Evolutionary conservation across 64 coral and sea anemone species (phyloP).

Genomic region (Actinia equina): DNA sequence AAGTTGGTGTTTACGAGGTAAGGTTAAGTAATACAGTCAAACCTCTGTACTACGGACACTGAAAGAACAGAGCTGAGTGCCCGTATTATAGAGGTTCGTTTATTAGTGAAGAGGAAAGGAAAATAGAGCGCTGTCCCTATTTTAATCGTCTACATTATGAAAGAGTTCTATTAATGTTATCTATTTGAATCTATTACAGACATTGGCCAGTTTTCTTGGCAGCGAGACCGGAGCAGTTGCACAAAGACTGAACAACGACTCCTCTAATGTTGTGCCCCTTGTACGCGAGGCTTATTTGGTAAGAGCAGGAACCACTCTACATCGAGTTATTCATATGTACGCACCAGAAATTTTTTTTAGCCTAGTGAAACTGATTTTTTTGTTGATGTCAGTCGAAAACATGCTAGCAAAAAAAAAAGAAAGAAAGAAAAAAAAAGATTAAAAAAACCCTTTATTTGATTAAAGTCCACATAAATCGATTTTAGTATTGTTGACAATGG

Average conservation of each 20-base stretch:
- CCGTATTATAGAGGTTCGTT: too few species aligned
- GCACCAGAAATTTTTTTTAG: background rate
- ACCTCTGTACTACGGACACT: too few species aligned
- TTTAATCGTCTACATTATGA: too few species aligned
- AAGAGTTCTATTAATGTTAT: background rate
- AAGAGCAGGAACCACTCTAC: background rate
- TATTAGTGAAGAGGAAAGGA: too few species aligned
- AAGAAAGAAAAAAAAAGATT: too few species aligned
- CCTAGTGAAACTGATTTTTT: too few species aligned
- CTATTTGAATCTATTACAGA: slow-evolving; percentile 26
- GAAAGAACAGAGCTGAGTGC: too few species aligned
- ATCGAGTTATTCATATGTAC: background rate
- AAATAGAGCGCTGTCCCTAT: too few species aligned
- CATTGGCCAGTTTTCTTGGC: slow-evolving; percentile 69
- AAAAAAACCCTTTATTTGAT: background rate
- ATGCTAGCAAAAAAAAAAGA: too few species aligned
- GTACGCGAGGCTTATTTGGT: slow-evolving; percentile 75
- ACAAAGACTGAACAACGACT: slow-evolving; percentile 52
- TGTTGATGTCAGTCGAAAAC: too few species aligned
- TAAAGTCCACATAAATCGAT: background rate
- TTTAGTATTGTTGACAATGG: too few species aligned
- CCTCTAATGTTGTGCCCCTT: slow-evolving; percentile 70
- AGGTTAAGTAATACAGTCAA: background rate
- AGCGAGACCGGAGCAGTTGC: slow-evolving; percentile 64
- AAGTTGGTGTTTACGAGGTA: slow-evolving; percentile 6